These are phyloP conservation scores for Iguana delicatissima DNA, from an alignment of 2,797 vertebrate species.

Conservation along the genomic window DNA sequence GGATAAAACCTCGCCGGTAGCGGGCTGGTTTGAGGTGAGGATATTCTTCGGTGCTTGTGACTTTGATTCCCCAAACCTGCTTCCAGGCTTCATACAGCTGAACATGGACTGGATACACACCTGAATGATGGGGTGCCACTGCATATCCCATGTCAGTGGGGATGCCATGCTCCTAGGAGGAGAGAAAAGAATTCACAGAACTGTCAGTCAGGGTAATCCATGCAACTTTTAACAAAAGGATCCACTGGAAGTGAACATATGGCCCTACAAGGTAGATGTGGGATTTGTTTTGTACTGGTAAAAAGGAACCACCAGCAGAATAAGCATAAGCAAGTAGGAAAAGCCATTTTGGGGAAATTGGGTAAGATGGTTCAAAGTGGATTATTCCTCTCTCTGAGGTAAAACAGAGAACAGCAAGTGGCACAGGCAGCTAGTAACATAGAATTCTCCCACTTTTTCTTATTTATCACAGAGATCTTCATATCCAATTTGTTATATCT, in stretches of 20 bases:
- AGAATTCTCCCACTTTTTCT: neutral
- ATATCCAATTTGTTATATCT: neutral
- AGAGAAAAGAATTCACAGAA: neutral
- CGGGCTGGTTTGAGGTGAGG: slow-evolving; percentile 98
- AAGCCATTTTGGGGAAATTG: neutral
- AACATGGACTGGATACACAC: slow-evolving; percentile 95
- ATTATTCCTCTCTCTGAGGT: neutral
- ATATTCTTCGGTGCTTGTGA: slow-evolving; percentile 99
- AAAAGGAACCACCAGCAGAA: neutral
- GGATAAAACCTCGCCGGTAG: slow-evolving; percentile 94
- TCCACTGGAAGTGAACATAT: neutral
- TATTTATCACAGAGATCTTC: neutral
- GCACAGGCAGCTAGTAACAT: neutral
- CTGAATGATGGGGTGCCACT: slow-evolving; percentile 97
- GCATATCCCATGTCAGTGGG: slow-evolving; percentile 98
- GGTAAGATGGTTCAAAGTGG: neutral
- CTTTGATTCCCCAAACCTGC: slow-evolving; percentile 95
- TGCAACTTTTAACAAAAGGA: neutral
- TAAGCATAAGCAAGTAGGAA: neutral
- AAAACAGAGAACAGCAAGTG: neutral
- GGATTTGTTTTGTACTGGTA: neutral
- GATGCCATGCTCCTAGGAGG: slow-evolving; percentile 93
- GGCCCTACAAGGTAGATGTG: neutral
- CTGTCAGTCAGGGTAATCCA: neutral
- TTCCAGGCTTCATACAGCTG: slow-evolving; percentile 99